Base-by-base conservation (phyloP, 2,888 invertebrate genomes). In the Trichogramma evanescens region DNA sequence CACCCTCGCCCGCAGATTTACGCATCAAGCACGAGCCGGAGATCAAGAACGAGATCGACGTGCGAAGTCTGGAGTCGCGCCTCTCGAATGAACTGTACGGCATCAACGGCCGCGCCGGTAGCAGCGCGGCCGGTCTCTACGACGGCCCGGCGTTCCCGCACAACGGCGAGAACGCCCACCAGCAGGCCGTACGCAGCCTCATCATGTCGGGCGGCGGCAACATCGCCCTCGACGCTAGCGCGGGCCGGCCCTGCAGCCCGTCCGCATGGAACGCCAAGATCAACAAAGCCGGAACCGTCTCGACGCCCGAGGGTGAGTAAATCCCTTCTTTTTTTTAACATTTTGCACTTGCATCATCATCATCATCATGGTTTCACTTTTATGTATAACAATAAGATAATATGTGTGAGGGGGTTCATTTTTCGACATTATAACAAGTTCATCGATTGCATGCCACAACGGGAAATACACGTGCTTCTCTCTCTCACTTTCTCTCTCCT, bases 261-360 rank as follows among this genome's bases (percentile, higher is more conserved):
- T 79, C 79, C 62, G 77, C 82, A 71, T 84, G 84, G 84, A 83
- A 82, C 71, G 80, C 82, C 55, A 82, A 82, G 66, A 80, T 82
- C 64, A 81, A 81, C 70, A 83, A 91, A 80, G 88, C 89, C 71
- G 88, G 88, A 67, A 87, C 89, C 71, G 89, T 91, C 68, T 87
- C 89, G 72, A 92, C 92, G 73, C 88, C 91, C 72, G 91, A 92
- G 77, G 91, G 91, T 91, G 74, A 84, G 81, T 75, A 46, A 46
- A n/a, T n/a, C 26, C n/a, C n/a, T 46, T 45, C n/a, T 39, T 10
- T n/a, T n/a, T 13, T 46, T 41, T 26, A 26, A 26, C 26, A 26
- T 26, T 26, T 26, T 26, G 26, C 26, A 26, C 26, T 26, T 26
- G 26, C 26, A 26, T 26, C 26, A 26, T 26, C 26, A 26, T 26